Evolutionary conservation across 1,140 invertebrate genomes (phyloP), one percentile per base, ranked within the genome.

Genomic region (Proctacanthus coquilletti): DNA sequence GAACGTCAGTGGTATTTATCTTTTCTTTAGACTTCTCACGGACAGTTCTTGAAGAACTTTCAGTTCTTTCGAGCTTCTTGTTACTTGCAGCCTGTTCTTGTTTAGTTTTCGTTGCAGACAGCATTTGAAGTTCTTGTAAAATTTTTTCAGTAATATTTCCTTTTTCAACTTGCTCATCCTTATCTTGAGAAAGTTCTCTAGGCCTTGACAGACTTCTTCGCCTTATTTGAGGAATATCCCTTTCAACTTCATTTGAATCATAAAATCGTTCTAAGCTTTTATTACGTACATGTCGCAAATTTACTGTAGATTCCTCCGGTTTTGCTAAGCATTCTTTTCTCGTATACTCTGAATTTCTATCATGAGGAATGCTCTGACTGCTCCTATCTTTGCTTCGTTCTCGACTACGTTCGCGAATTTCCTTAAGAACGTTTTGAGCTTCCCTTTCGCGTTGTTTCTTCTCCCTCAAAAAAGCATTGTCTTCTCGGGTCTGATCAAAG

Each of bases 401-500:
- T 5, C 34, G 36, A 2, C 53, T 64, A 46, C 72, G 74, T 49
- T 75, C 71, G 8, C 73, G 52, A 39, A 77, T 74, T 52, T 77
- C 73, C 40, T 69, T 67, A 0, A 75, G 46, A 21, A 74, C 68
- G 52, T 68, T 72, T 52, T 75, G 74, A 1, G 72, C 72, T 48
- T 73, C 72, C 20, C 70, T 48, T 49, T 75, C 72, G 23, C 70
- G 64, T 44, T 71, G 74, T 43, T 77, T 77, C 42, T 77, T 77
- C 38, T 80, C 75, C 39, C 77, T 77, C 1, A 69, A 63, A 44
- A 73, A 74, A n/a, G 68, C 58, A 51, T 70, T 79, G 42, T 80
- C 77, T 43, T 80, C 77, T 27, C 70, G 56, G 0, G 76, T 72
- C 0, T 77, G 66, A 36, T 84, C 80, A 46, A 78, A 84, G 50